These are phyloP conservation scores for Carduelis carduelis DNA, from an alignment of 2,797 vertebrate species.

Conservation along the genomic window DNA sequence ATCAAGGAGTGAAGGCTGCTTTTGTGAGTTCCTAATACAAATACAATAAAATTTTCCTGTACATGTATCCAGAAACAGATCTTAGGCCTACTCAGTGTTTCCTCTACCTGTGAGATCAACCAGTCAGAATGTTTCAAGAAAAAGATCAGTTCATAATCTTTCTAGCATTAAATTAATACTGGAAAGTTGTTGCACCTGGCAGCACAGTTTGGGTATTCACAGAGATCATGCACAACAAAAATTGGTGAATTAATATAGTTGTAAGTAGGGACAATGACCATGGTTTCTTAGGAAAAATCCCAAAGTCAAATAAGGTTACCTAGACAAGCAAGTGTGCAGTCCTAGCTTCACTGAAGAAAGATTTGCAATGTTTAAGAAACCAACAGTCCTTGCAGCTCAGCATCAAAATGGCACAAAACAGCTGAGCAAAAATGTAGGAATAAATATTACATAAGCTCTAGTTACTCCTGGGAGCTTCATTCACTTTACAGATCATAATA, in stretches of 20 bases:
- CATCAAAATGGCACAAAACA: slow-evolving; percentile 39
- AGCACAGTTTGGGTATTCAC: neutral
- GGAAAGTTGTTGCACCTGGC: neutral
- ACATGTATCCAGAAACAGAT: neutral
- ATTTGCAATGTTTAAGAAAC: slow-evolving; percentile 27
- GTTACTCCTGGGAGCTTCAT: slow-evolving; percentile 45
- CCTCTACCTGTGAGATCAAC: neutral
- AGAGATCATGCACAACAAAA: neutral
- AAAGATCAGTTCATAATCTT: neutral
- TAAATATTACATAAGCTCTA: slow-evolving; percentile 54
- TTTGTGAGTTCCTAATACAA: neutral
- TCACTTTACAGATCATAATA: slow-evolving; percentile 60
- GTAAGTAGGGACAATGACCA: neutral
- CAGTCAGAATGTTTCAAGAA: neutral
- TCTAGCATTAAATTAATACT: neutral
- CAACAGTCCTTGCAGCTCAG: neutral
- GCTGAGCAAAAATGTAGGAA: slow-evolving; percentile 23
- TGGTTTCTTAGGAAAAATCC: neutral
- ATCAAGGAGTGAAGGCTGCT: neutral
- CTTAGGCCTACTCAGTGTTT: neutral
- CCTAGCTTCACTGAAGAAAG: neutral
- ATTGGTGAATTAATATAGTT: neutral
- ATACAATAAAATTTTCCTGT: neutral
- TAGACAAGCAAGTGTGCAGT: neutral
- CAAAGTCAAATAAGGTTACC: slow-evolving; percentile 3